Evolutionary conservation across 2,113 vertebrate genomes (phyloP).

Genomic region (Pardalotus punctatus): DNA sequence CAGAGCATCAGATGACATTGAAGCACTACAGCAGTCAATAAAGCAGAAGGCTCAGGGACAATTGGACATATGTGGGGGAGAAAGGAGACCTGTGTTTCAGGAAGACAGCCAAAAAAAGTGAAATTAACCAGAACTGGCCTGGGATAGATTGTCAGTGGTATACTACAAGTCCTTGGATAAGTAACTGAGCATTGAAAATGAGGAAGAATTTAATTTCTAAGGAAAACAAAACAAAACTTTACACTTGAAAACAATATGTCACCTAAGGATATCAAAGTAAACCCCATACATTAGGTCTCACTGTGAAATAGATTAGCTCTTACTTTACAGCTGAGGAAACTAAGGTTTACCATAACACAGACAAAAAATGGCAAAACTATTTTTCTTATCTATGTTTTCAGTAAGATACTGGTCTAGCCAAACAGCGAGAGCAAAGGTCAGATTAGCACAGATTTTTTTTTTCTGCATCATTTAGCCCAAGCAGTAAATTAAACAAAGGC

Average conservation of each 20-base stretch:
- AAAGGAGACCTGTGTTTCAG: not conserved
- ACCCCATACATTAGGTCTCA: not conserved
- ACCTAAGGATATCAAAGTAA: not conserved
- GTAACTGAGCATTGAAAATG: not conserved
- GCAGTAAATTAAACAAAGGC: conserved; percentile 5
- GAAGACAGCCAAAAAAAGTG: not conserved
- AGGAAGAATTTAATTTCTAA: not conserved
- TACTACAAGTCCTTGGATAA: not conserved
- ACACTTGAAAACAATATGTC: not conserved
- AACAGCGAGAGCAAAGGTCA: conserved; percentile 23
- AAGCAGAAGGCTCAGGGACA: not conserved
- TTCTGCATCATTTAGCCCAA: not conserved
- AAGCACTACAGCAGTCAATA: not conserved
- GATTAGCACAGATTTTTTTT: not conserved
- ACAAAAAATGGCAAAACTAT: not conserved
- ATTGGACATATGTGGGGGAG: not conserved
- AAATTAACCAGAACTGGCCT: not conserved
- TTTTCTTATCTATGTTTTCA: conserved; percentile 21
- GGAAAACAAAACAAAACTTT: not conserved
- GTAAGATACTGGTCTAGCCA: not conserved
- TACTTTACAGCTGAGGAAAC: not conserved
- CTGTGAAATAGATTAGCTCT: not conserved
- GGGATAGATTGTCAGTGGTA: not conserved
- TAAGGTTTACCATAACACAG: not conserved
- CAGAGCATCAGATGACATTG: not conserved